Evolutionary conservation across 2,797 vertebrate species (phyloP).

Genomic region (Emys orbicularis): DNA sequence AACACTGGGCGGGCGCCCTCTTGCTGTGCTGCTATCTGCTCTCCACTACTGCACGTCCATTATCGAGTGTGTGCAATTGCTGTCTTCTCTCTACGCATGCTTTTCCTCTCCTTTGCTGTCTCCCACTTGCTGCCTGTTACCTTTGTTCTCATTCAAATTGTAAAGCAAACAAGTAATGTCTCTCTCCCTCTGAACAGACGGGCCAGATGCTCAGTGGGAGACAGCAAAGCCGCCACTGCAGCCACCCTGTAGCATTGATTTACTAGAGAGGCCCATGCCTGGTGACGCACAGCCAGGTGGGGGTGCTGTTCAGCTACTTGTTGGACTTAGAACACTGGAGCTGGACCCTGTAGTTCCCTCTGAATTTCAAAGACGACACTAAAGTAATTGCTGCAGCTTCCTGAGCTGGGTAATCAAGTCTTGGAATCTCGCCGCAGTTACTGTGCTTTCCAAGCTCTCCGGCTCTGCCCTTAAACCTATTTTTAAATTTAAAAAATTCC

Average conservation of each 20-base stretch:
- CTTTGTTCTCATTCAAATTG: too few species aligned
- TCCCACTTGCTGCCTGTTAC: too few species aligned
- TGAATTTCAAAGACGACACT: too few species aligned
- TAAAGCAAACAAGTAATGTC: background rate
- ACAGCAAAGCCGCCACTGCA: background rate
- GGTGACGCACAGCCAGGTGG: too few species aligned
- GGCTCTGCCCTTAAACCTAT: too few species aligned
- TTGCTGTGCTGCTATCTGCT: background rate
- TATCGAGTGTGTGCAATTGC: background rate
- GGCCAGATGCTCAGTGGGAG: too few species aligned
- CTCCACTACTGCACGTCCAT: too few species aligned
- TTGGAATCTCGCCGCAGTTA: background rate
- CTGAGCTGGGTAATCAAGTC: background rate
- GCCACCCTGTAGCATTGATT: background rate
- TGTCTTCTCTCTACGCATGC: background rate
- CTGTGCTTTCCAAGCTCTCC: background rate
- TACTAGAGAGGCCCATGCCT: background rate
- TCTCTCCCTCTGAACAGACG: background rate
- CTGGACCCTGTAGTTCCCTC: background rate
- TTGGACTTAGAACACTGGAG: too few species aligned
- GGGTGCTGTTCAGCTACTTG: background rate
- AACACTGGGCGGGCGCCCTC: too few species aligned
- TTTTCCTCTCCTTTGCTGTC: too few species aligned
- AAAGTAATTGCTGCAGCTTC: background rate
- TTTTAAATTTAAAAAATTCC: background rate